Evolutionary conservation across 2,797 vertebrate genomes (phyloP).

Genomic region (Nyctibius grandis): DNA sequence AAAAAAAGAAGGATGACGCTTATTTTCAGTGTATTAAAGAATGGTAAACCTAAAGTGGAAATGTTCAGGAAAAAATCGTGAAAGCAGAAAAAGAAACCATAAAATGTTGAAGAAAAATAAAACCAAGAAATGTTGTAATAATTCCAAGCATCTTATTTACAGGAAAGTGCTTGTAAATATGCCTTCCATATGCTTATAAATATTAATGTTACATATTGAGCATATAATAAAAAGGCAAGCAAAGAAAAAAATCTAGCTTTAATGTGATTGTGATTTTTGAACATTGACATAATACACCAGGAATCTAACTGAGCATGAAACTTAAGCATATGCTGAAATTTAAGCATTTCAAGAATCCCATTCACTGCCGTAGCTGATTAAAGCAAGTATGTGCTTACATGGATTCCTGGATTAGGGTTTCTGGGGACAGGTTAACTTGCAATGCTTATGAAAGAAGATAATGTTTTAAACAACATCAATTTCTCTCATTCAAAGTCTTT

Average conservation of each 20-base stretch:
- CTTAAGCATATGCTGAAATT: neutral
- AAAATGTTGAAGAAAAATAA: constrained; percentile 7
- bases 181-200: constrained; percentile 37
- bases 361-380: neutral
- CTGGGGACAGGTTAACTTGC: neutral
- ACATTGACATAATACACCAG: neutral
- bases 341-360: neutral
- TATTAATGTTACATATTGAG: constrained; percentile 42
- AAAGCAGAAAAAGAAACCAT: neutral
- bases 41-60: neutral
- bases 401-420: neutral
- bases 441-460: neutral
- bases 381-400: neutral
- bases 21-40: neutral
- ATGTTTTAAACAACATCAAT: neutral
- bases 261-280: constrained; percentile 14
- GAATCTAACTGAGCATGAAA: constrained; percentile 11
- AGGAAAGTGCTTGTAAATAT: neutral
- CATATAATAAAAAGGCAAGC: constrained; percentile 4
- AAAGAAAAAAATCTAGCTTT: constrained; percentile 4
- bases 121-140: neutral
- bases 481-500: neutral
- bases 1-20: neutral
- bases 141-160: constrained; percentile 19
- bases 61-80: neutral